Evolutionary conservation across 2,113 vertebrate genomes (phyloP), one percentile per base, ranked within the genome.

Genomic region (Spheniscus mendiculus): DNA sequence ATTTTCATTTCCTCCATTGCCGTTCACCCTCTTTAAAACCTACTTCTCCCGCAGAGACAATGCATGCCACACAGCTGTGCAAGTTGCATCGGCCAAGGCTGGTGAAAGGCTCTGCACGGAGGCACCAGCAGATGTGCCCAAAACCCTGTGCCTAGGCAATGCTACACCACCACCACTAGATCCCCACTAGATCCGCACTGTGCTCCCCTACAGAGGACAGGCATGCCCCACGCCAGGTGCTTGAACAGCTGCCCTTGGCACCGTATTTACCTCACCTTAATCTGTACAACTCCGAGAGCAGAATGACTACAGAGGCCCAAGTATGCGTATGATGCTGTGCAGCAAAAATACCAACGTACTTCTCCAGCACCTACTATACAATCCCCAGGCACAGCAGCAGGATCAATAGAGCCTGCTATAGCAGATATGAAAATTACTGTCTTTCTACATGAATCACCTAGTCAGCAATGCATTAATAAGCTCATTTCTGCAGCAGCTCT

Each of bases 401-500:
- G 77, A 83, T 92, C 80, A 76, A 76, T 26, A 81, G 55, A 91
- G 77, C 29, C 59, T 67, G 38, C 50, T 83, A 26, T 2, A 66
- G 69, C 53, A 84, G 72, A 77, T 77, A 83, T 8, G 38, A 94
- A 81, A 94, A 93, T 83, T 42, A 47, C n/a, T 10, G 4, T 67
- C 67, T 87, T 62, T 72, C 4, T 2, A 45, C 45, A 63, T 17
- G 20, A 90, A 92, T 66, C 76, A 70, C 59, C 72, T 63, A 58
- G 72, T 78, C 91, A 95, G 69, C 76, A 78, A 66, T n/a, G 47
- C n/a, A 87, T 83, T 89, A 91, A 89, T 66, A 90, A 96, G 72
- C 32, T 87, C 58, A 53, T 58, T 90, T 73, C 72, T 80, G 67
- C 62, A 69, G 62, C 11, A 80, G 36, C 42, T 83, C 40, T 77